A percentile compares a stretch with the other conserved stretches of the same genome.
Evolutionary conservation across 1,140 invertebrate species (phyloP).

Genomic region (Zaprionus capensis): DNA sequence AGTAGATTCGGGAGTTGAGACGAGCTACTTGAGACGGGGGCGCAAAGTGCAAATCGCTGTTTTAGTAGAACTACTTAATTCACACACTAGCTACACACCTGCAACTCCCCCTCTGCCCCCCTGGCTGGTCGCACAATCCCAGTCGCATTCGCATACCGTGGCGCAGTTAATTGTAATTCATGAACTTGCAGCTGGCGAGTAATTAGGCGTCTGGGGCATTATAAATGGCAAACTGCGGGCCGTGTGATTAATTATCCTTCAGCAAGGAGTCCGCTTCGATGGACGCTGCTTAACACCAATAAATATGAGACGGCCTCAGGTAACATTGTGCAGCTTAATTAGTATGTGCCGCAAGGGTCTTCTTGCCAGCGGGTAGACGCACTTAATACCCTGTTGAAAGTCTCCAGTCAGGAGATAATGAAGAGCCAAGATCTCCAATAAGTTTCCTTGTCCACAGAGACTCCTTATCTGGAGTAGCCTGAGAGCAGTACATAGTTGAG

Average conservation of each 20-base stretch:
- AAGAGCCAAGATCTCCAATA: too few relatives aligned
- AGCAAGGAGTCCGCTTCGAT: neutral
- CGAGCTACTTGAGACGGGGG: neutral
- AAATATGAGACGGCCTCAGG: slow-evolving; percentile 6
- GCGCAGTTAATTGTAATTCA: slow-evolving; percentile 5
- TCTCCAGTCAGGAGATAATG: too few relatives aligned
- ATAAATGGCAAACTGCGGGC: slow-evolving; percentile 6
- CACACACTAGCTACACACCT: neutral
- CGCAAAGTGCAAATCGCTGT: slow-evolving; percentile 3
- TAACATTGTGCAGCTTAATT: slow-evolving; percentile 6
- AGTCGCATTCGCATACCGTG: neutral
- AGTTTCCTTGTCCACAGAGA: too few relatives aligned
- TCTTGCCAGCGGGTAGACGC: too few relatives aligned
- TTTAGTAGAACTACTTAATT: slow-evolving; percentile 2
- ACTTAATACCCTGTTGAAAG: neutral
- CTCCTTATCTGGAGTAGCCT: too few relatives aligned
- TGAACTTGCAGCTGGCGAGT: slow-evolving; percentile 4
- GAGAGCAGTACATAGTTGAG: too few relatives aligned
- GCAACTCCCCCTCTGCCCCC: neutral
- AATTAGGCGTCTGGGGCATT: slow-evolving; percentile 4
- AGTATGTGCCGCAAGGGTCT: neutral
- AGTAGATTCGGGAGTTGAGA: neutral
- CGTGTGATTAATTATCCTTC: slow-evolving; percentile 5
- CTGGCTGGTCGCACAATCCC: neutral
- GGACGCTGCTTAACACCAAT: slow-evolving; percentile 3